Evolutionary conservation across 2,113 vertebrate genomes (phyloP), one percentile per base, ranked within the genome.

Genomic region (Blennius ocellaris): DNA sequence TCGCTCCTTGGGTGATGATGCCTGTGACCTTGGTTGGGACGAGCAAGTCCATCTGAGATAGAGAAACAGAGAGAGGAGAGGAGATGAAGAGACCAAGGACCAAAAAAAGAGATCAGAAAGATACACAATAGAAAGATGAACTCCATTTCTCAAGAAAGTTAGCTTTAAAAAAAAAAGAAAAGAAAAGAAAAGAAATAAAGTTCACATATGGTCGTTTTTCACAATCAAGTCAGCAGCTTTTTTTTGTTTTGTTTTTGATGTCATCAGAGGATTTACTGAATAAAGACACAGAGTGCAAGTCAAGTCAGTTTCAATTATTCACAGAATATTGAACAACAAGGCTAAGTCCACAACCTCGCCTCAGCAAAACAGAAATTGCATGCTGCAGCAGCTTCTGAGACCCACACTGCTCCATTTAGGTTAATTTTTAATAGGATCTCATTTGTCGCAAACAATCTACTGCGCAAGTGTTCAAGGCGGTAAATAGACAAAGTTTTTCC

Each of bases 1-100:
- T 99, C 6, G 98, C 98, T 91, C 98, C 97, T 90, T 99, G 98
- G 77, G 97, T 99, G 86, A 99, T 99, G 64, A 99, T 92, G 38
- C 97, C 98, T 7, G 98, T 99, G 82, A 99, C 94, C 93, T 98
- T 99, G 50, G 96, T 98, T 15, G 96, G 96, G 30, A 94, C 84
- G 51, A 96, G 95, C 83, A 99, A 93, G 80, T 99, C 98, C 80
- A 98, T 91, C 98, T 99, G 79, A 81, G 41, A 59, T 68, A 50
- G 45, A 7, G 48, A 41, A 15, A 36, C 39, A 30, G 21, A 30
- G 21, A 30, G 47, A 11, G 53, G n/a, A 56, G 17, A 14, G 16
- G 12, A 41, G 6, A 63, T 30, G 21, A 30, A 30, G 21, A 30
- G 4, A 30, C 21, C 21, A 30, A 48, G 56, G 14, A n/a, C 44